Conservation (phyloP, 2,888 invertebrate genomes). For the Heliconius ismenius region DNA sequence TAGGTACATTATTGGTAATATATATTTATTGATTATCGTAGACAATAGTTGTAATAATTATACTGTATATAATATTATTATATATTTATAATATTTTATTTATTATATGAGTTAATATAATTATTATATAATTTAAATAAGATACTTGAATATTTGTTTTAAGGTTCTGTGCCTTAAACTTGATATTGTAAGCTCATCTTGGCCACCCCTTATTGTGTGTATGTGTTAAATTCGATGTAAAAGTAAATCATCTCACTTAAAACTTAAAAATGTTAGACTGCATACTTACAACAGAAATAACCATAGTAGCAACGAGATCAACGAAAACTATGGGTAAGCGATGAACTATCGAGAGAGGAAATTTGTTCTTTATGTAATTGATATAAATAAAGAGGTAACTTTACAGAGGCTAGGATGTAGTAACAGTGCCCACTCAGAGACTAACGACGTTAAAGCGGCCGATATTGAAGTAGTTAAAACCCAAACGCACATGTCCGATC, state of each 20-base stretch:
- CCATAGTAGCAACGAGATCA: constrained; percentile 7
- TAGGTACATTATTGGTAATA: neutral
- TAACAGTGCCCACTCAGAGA: constrained; percentile 32
- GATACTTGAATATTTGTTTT: constrained; percentile 18
- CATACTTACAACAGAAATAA: constrained; percentile 17
- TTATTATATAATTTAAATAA: constrained; percentile 6
- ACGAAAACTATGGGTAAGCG: constrained; percentile 12
- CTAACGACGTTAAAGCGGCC: constrained; percentile 28
- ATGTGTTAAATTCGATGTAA: constrained; percentile 21
- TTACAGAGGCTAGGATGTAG: constrained; percentile 54
- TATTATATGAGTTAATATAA: neutral
- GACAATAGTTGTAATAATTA: neutral
- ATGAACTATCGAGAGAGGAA: neutral
- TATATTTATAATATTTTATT: neutral
- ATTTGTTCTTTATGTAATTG: neutral
- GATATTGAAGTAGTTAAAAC: constrained; percentile 40
- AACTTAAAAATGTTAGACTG: neutral
- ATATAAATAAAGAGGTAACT: constrained; percentile 9
- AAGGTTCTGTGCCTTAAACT: constrained; percentile 21
- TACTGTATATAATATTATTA: neutral
- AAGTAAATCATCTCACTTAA: neutral
- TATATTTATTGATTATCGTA: neutral
- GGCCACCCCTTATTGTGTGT: constrained; percentile 14
- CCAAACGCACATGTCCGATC: constrained; percentile 19
- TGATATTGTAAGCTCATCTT: constrained; percentile 3